Base-by-base conservation (phyloP, 2,888 invertebrate species). In the Orthonychiurus folsomi region DNA sequence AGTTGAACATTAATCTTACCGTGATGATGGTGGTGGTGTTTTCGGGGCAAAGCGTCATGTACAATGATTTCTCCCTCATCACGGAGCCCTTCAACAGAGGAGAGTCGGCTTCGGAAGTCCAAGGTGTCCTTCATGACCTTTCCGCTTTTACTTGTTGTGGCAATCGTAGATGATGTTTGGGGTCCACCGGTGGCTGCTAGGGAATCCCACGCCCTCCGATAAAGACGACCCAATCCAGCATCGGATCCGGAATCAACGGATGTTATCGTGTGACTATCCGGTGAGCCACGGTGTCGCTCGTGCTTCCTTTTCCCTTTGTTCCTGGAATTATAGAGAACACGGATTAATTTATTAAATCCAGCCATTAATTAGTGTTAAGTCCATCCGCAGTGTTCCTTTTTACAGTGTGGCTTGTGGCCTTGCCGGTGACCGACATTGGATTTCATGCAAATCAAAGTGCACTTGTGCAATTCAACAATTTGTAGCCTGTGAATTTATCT, bases 141-240 rank as follows among this genome's bases (percentile, higher is more conserved):
- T 9, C 52, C 52, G n/a, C 24, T 20, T 63, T 71, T 66, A 65
- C 73, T 65, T 56, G 71, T 65, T 23, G 59, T 52, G 28, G 59
- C 56, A 56, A 69, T 61, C 54, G 73, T 66, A 18, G 70, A 65
- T 24, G 69, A 65, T 18, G 70, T 67, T 61, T 73, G 62, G 23
- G 70, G 67, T 20, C 70, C 66, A 63, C 73, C 72, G 54, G 73
- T 85, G 2, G 88, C 84, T 2, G 88, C 86, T 76, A 93, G 82
- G 76, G 92, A 91, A 76, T 93, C 92, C 93, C 93, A 93, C 1
- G 93, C 93, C 77, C 91, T 88, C 27, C 90, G 84, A 79, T 90
- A 92, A 66, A 93, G 81, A 37, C 89, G 88, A 21, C 83, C 83
- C 74, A 86, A 84, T 59, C 89, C 83, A 9, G 89, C 89, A 75